Evolutionary conservation across 2,888 invertebrate species (phyloP), one percentile per base, ranked within the genome.

Genomic region (Agrotis clavis): DNA sequence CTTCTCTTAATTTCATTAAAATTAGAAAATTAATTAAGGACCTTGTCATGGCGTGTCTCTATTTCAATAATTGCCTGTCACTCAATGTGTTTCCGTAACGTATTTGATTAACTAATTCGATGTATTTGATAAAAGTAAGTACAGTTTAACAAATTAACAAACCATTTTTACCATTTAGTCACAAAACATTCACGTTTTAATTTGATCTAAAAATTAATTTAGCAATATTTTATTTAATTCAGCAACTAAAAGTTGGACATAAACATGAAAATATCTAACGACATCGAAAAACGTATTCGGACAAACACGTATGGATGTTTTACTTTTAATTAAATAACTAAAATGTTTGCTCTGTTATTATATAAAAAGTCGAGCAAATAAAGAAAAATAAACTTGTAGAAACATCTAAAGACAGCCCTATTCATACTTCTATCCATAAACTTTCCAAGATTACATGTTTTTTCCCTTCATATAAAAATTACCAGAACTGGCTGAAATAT

Each of bases 11-110:
- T 19, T 14, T 57, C 25, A 25, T 4, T 18, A 13, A 19, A 16
- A 45, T 60, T 18, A 19, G 13, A 21, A 35, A 13, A 30, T 25
- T 7, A 9, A 74, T 67, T 63, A 41, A 14, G 14, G 9, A 54
- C 5, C 16, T 19, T n/a, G n/a, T 51, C 7, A 41, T 61, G 56
- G 35, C 2, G n/a, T 19, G 25, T 47, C 30, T 57, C 57, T 35
- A 41, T 68, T 63, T 78, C 62, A 67, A 71, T n/a, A n/a, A 67
- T 61, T n/a, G 14, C 47, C 35, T 59, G 45, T 57, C 64, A 45
- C 9, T 67, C 53, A 61, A 78, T 48, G 5, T 68, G 60, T 7
- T 47, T 63, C 35, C 19, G 51, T 54, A 25, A 65, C 53, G 18
- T n/a, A 14, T 56, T 25, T 56, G 18, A 54, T 51, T 48, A 67